Evolutionary conservation across 1,140 invertebrate species (phyloP).

Genomic region (Homalodisca vitripennis): DNA sequence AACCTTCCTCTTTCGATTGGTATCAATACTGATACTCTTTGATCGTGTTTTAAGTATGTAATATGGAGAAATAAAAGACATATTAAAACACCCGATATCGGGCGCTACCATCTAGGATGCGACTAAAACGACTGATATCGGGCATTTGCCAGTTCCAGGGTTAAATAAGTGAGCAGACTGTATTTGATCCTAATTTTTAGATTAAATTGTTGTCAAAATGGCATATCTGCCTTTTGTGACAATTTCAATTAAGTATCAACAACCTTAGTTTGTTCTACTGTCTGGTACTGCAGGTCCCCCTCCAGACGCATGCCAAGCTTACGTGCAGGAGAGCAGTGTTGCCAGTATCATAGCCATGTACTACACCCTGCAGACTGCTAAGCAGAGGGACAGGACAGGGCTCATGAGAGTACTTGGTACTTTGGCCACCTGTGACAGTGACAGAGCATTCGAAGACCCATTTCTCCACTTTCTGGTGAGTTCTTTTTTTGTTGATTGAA

Average conservation of each 20-base stretch:
- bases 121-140: no score
- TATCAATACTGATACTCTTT: no score
- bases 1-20: no score
- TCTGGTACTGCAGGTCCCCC: slow-evolving; percentile 64
- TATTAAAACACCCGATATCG: no score
- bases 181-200: background rate
- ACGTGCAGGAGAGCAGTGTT: slow-evolving; percentile 85
- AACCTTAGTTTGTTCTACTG: no score
- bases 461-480: slow-evolving; percentile 86
- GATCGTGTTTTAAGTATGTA: no score
- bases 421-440: slow-evolving; percentile 86
- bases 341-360: slow-evolving; percentile 94
- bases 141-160: no score
- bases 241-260: no score
- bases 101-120: no score
- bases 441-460: slow-evolving; percentile 91
- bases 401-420: slow-evolving; percentile 85
- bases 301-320: slow-evolving; percentile 89
- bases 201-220: background rate
- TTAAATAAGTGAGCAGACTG: no score
- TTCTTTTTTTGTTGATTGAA: no score
- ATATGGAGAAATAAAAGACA: no score
- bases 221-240: background rate
- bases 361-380: slow-evolving; percentile 85
- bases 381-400: slow-evolving; percentile 78